phyloP scores from a whole-genome alignment of 2,888 invertebrate species.

The Platycnemis pennipes region DNA sequence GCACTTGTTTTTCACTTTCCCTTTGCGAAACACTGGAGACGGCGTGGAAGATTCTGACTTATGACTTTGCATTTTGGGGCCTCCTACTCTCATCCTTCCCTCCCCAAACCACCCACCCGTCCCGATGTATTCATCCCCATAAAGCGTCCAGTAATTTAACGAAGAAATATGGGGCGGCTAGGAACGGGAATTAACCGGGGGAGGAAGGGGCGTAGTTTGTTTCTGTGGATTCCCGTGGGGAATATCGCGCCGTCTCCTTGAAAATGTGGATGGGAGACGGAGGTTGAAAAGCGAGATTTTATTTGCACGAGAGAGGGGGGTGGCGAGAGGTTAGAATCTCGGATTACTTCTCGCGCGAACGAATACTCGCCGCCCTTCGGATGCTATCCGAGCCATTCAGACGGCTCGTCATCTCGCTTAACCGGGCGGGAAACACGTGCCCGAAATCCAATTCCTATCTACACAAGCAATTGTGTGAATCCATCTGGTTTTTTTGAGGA shows the following conservation, averaged over 20 bases:
- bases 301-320: not conserved
- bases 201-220: not conserved
- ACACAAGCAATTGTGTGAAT: too few relatives aligned
- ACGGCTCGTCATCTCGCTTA: too few relatives aligned
- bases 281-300: not conserved
- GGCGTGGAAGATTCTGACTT: conserved; percentile 48
- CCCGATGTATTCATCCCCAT: conserved; percentile 29
- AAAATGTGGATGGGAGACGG: not conserved
- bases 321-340: not conserved
- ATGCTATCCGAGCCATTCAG: too few relatives aligned
- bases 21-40: conserved; percentile 32
- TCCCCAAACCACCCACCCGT: not conserved
- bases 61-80: conserved; percentile 48
- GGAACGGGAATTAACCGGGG: conserved; percentile 28
- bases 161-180: conserved; percentile 12
- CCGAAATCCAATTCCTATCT: too few relatives aligned
- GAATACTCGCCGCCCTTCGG: too few relatives aligned
- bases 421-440: too few relatives aligned
- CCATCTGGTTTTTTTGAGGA: too few relatives aligned
- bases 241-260: not conserved
- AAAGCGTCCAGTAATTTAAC: conserved; percentile 39
- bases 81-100: not conserved
- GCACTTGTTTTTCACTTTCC: conserved; percentile 62
- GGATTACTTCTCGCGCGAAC: not conserved
- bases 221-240: not conserved